Percentiles rank a stretch among this genome's conserved stretches.
Evolutionary conservation across 2,113 vertebrate species (phyloP).

Genomic region (Tragelaphus buxtoni): DNA sequence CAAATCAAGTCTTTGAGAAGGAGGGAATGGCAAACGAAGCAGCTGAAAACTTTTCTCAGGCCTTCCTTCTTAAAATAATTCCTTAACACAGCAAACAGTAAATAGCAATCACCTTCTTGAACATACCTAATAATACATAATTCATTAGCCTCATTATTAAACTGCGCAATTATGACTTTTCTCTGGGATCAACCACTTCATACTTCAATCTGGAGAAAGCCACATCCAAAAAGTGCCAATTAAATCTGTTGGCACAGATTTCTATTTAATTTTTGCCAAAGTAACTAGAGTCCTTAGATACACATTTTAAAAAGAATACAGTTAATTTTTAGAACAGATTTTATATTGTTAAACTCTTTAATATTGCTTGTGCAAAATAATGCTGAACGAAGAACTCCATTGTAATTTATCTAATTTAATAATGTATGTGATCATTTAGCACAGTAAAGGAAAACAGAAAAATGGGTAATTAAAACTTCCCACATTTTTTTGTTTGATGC

Average conservation of each 20-base stretch:
- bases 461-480: not conserved
- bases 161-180: not conserved
- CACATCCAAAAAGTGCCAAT: not conserved
- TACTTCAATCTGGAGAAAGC: not conserved
- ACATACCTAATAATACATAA: not conserved
- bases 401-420: not conserved
- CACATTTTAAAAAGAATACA: not conserved
- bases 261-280: not conserved
- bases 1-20: conserved; percentile 40
- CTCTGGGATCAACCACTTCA: not conserved
- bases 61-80: not conserved
- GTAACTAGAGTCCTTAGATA: not conserved
- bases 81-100: not conserved
- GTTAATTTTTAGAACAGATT: not conserved
- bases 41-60: not conserved
- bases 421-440: not conserved
- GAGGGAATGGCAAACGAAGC: not conserved
- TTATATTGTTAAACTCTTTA: not conserved
- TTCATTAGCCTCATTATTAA: not conserved
- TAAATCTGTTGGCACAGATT: not conserved
- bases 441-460: not conserved
- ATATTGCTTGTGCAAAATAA: not conserved
- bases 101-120: not conserved
- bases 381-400: not conserved
- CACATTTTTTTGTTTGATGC: not conserved